phyloP scores from a whole-genome alignment of 2,797 vertebrate genomes.

The Eutrigla gurnardus region DNA sequence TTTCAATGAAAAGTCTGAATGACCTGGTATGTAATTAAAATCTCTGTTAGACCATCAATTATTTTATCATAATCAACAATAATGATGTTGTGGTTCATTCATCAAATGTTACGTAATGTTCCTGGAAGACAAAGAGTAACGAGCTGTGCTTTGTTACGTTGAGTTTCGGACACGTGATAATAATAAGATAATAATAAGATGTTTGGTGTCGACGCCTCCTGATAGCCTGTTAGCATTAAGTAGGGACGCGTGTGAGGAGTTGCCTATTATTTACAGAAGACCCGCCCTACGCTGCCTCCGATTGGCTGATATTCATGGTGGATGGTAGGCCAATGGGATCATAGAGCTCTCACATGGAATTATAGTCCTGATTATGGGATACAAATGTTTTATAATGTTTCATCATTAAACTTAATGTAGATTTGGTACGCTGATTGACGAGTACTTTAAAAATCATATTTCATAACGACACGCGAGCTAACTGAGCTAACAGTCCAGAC shows the following conservation, averaged over 20 bases:
- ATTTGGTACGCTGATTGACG: too few species aligned
- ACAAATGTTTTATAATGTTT: too few species aligned
- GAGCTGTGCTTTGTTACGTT: background rate
- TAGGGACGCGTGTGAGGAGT: conserved; percentile 56
- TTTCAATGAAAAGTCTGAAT: background rate
- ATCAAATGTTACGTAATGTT: background rate
- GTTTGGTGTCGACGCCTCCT: background rate
- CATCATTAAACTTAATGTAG: too few species aligned
- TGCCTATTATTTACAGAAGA: conserved; percentile 15
- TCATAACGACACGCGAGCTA: too few species aligned
- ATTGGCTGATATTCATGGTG: too few species aligned
- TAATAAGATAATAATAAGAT: conserved; percentile 6
- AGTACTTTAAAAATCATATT: too few species aligned
- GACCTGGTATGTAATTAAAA: background rate
- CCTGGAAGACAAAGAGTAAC: background rate
- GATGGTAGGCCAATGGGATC: too few species aligned
- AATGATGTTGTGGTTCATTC: background rate
- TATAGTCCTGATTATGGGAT: too few species aligned
- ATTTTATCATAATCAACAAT: background rate
- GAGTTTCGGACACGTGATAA: background rate
- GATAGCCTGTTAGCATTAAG: conserved; percentile 49
- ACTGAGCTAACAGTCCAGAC: too few species aligned
- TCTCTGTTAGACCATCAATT: background rate
- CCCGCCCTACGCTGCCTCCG: too few species aligned
- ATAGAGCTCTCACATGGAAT: too few species aligned